These are phyloP conservation scores for Tenualosa ilisha DNA, from an alignment of 2,797 vertebrate genomes.

Conservation along the genomic window DNA sequence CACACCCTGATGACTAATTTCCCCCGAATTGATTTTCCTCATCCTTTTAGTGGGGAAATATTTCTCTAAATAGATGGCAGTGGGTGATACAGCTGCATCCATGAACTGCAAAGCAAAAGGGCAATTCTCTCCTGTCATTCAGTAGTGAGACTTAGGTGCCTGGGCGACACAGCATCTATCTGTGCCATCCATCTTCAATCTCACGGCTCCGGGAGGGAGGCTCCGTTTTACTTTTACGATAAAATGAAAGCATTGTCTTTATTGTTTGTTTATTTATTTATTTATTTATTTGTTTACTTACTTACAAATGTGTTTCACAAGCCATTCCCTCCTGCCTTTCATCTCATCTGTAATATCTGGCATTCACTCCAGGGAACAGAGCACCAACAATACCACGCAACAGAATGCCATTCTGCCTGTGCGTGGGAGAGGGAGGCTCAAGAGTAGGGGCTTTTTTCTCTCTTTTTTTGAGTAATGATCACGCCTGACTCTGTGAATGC, in stretches of 20 bases:
- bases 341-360: neutral
- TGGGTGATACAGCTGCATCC: neutral
- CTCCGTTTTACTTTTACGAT: neutral
- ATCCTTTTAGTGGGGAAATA: neutral
- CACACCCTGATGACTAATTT: slow-evolving; percentile 43
- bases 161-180: neutral
- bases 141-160: neutral
- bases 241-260: slow-evolving; percentile 2
- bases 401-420: slow-evolving; percentile 4
- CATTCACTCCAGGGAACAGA: neutral
- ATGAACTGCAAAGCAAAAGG: slow-evolving; percentile 30
- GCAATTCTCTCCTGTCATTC: neutral
- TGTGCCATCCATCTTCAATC: neutral
- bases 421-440: neutral
- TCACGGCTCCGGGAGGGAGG: neutral
- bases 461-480: slow-evolving; percentile 40
- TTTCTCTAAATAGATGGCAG: slow-evolving; percentile 32
- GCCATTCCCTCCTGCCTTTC: neutral
- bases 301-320: neutral
- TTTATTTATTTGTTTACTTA: neutral
- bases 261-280: neutral
- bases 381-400: neutral
- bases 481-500: slow-evolving; percentile 54
- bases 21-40: slow-evolving; percentile 26
- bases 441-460: too few species aligned